A percentile compares a stretch with the other conserved stretches of the same genome.
Evolutionary conservation across 2,113 vertebrate genomes (phyloP).

Genomic region (Oceanites oceanicus): DNA sequence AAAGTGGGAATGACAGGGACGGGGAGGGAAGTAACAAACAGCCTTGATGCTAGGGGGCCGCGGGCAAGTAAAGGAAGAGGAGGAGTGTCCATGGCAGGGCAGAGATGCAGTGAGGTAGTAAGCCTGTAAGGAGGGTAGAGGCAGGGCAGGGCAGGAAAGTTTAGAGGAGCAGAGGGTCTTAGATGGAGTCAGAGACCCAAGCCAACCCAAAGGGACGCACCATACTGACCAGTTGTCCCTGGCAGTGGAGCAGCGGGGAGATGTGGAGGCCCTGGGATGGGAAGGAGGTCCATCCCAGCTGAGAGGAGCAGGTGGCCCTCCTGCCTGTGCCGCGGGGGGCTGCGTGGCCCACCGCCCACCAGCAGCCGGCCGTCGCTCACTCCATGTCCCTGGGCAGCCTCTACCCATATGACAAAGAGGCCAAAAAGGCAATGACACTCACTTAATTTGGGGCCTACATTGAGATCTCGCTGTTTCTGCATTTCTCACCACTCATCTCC

Average conservation of each 20-base stretch:
- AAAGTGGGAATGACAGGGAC: rapidly evolving
- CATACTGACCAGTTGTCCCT: not conserved
- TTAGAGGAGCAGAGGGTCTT: not conserved
- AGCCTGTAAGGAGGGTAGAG: not conserved
- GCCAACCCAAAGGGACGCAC: not conserved
- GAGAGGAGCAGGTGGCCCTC: not conserved
- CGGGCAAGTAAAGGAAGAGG: not conserved
- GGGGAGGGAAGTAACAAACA: not conserved
- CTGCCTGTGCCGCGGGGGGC: rapidly evolving
- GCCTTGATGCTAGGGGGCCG: not conserved
- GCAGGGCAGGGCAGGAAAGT: not conserved
- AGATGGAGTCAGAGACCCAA: not conserved
- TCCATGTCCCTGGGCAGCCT: not conserved
- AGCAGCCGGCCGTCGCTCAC: not conserved
- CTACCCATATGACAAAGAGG: rapidly evolving
- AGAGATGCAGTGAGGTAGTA: not conserved
- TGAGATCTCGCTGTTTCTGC: not conserved
- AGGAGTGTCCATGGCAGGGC: not conserved
- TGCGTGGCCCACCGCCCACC: not conserved
- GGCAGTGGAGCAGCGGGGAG: not conserved
- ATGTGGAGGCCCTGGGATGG: not conserved
- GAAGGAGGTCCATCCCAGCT: not conserved
- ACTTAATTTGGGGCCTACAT: rapidly evolving
- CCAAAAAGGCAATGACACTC: not conserved
- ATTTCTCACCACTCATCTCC: not conserved